Conservation (phyloP, 2,888 invertebrate species). For the Galeopsomyia nigrocyanea region DNA sequence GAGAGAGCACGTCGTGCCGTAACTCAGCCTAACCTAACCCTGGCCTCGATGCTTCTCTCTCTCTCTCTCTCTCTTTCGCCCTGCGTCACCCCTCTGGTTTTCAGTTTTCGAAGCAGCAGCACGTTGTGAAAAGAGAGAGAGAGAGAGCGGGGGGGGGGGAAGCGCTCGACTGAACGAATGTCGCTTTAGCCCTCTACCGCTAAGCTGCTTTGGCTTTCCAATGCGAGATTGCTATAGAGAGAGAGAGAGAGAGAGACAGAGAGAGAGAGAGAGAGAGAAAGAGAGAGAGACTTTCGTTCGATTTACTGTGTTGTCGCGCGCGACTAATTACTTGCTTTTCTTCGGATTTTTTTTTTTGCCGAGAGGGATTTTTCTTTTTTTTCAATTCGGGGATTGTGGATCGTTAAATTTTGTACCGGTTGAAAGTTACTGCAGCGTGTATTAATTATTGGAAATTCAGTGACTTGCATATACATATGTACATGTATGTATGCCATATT, state of each 20-base stretch:
- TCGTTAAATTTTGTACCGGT: too few species aligned
- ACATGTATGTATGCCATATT: too few species aligned
- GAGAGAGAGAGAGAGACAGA: not conserved
- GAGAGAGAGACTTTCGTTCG: not conserved
- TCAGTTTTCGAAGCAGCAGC: conserved; percentile 1
- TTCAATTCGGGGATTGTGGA: too few species aligned
- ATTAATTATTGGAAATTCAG: too few species aligned
- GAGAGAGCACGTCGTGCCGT: not conserved
- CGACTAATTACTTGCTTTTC: too few species aligned
- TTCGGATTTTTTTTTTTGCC: too few species aligned
- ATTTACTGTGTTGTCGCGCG: not conserved
- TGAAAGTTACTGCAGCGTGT: too few species aligned
- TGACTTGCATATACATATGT: too few species aligned
- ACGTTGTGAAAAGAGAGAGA: conserved; percentile 3
- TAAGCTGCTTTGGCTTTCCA: not conserved
- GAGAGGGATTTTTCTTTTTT: too few species aligned
- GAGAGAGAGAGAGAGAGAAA: conserved; percentile 9
- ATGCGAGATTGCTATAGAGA: conserved; percentile 4
- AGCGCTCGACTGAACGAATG: not conserved
- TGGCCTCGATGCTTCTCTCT: conserved; percentile 29
- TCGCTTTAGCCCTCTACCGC: not conserved
- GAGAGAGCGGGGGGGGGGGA: not conserved
- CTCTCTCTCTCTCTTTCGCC: too few species aligned
- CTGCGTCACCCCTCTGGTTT: conserved; percentile 15
- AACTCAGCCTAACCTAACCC: conserved; percentile 35